Conservation (phyloP, 1,140 invertebrate species). For the Drosophila arizonae region DNA sequence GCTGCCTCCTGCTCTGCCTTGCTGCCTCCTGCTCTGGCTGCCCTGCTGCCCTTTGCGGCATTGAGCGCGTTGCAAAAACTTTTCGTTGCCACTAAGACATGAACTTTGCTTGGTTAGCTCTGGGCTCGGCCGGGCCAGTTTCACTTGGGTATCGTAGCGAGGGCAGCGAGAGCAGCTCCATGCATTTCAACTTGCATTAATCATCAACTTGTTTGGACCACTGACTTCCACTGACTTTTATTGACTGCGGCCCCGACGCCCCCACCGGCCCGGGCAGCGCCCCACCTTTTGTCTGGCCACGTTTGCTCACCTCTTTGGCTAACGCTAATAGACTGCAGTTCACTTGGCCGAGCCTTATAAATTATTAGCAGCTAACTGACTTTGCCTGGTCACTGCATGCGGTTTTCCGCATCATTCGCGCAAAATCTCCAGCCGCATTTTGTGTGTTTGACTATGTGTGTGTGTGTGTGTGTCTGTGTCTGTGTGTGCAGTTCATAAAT, state of each 20-base stretch:
- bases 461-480: not conserved
- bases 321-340: slow-evolving; percentile 77
- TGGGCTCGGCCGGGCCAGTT: slow-evolving; percentile 8
- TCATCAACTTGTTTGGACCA: slow-evolving; percentile 72
- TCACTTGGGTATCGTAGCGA: slow-evolving; percentile 34
- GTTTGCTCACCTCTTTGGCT: slow-evolving; percentile 44
- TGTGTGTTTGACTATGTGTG: slow-evolving; percentile 2
- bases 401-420: slow-evolving; percentile 10
- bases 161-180: slow-evolving; percentile 20
- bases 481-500: slow-evolving; percentile 53
- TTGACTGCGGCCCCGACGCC: slow-evolving; percentile 50
- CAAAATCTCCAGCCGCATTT: slow-evolving; percentile 1
- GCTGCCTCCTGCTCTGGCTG: not conserved
- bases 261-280: not conserved
- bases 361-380: slow-evolving; percentile 72
- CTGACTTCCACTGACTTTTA: slow-evolving; percentile 63
- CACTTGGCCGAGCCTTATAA: slow-evolving; percentile 68
- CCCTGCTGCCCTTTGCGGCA: slow-evolving; percentile 8
- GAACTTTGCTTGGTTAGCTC: slow-evolving; percentile 61
- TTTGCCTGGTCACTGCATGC: slow-evolving; percentile 70
- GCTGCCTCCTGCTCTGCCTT: not conserved
- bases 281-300: not conserved
- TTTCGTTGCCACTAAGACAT: slow-evolving; percentile 31
- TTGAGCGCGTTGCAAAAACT: slow-evolving; percentile 25
- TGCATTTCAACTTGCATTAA: slow-evolving; percentile 73